Conservation (phyloP, 1,140 invertebrate genomes). For the Oedothorax gibbosus region DNA sequence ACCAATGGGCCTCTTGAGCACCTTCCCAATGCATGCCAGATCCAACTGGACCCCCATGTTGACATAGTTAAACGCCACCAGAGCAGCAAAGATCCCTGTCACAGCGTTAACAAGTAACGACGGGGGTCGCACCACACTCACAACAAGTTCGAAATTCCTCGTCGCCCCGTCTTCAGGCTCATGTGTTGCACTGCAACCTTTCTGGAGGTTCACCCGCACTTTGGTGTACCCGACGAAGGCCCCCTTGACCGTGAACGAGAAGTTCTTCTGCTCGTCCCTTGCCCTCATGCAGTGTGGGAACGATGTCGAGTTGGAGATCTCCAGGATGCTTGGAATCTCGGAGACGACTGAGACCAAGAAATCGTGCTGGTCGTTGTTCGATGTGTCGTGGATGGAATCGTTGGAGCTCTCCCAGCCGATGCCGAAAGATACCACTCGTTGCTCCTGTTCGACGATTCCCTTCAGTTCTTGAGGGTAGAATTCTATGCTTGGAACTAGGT, state of each 20-base stretch:
- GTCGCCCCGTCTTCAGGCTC: not conserved
- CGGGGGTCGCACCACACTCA: constrained; percentile 40
- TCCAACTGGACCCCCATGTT: constrained; percentile 94
- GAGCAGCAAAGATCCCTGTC: constrained; percentile 78
- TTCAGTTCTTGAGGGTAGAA: constrained; percentile 45
- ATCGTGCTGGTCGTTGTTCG: not conserved
- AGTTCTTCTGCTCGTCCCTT: constrained; percentile 67
- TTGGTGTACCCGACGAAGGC: constrained; percentile 74
- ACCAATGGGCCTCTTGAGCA: constrained; percentile 80
- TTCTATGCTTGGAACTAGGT: constrained; percentile 11
- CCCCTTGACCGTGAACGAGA: constrained; percentile 73
- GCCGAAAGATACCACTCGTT: constrained; percentile 34
- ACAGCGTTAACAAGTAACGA: constrained; percentile 73
- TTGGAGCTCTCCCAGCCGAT: constrained; percentile 33
- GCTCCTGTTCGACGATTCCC: not conserved
- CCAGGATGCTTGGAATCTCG: constrained; percentile 11
- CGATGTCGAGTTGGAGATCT: constrained; percentile 21
- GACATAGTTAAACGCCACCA: constrained; percentile 88
- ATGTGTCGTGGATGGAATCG: not conserved
- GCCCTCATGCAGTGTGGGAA: constrained; percentile 15
- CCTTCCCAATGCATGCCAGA: constrained; percentile 77
- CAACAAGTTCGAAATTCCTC: constrained; percentile 16
- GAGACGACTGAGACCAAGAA: constrained; percentile 12
- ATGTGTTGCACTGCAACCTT: not conserved
- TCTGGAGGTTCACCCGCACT: constrained; percentile 63